A percentile compares a stretch with the other conserved stretches of the same genome.
phyloP scores from a whole-genome alignment of 2,113 vertebrate genomes.

The Stigmatopora nigra region DNA sequence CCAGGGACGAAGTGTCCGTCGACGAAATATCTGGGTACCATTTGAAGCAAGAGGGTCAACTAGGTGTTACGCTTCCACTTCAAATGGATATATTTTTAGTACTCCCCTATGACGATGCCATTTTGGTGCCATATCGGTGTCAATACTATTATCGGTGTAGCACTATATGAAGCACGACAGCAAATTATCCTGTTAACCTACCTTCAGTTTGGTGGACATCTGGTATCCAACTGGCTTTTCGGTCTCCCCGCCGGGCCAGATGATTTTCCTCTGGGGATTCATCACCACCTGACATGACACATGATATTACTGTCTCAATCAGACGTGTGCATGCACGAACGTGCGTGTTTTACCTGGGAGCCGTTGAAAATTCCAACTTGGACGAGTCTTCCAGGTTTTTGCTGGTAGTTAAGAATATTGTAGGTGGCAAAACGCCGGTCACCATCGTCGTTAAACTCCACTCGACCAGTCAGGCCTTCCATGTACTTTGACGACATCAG shows the following conservation, averaged over 20 bases:
- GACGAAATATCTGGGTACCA: no score
- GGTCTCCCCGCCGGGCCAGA: conserved; percentile 95
- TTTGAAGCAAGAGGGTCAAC: no score
- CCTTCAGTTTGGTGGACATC: conserved; percentile 97
- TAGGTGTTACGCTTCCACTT: no score
- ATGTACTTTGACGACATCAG: conserved; percentile 95
- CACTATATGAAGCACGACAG: not conserved
- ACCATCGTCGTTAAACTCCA: conserved; percentile 95
- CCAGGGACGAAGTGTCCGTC: no score
- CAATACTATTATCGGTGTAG: no score
- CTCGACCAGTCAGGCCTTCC: conserved; percentile 86
- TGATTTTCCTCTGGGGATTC: conserved; percentile 91
- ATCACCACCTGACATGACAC: conserved; percentile 79
- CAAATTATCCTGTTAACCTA: conserved; percentile 17
- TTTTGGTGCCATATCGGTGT: no score
- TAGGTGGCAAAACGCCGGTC: conserved; percentile 96
- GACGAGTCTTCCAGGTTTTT: conserved; percentile 78
- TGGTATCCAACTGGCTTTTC: conserved; percentile 97
- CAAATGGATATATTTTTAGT: no score
- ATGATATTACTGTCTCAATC: no score
- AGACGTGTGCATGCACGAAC: not conserved
- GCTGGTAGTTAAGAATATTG: conserved; percentile 96
- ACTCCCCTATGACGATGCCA: no score
- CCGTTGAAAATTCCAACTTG: conserved; percentile 95
- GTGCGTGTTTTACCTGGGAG: conserved; percentile 73